phyloP scores from a whole-genome alignment of 2,113 vertebrate species.

The Thinocorus orbignyianus region DNA sequence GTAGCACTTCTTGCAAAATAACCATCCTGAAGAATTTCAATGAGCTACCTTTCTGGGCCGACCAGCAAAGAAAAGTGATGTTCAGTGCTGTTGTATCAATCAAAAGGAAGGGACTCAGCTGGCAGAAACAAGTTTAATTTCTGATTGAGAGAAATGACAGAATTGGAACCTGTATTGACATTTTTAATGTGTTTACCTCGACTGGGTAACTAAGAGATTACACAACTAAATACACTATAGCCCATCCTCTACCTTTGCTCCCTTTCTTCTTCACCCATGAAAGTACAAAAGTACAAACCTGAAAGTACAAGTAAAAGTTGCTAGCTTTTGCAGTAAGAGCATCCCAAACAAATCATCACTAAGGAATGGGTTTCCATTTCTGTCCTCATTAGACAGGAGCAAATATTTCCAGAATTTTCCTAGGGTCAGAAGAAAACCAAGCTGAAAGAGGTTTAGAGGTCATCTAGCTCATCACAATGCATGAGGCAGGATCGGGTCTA shows the following conservation, averaged over 20 bases:
- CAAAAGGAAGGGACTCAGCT: conserved; percentile 3
- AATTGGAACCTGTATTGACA: background rate
- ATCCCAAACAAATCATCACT: background rate
- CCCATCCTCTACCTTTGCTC: background rate
- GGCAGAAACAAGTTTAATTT: conserved; percentile 25
- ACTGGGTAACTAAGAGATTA: background rate
- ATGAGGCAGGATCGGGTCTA: background rate
- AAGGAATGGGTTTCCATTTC: background rate
- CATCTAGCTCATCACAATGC: background rate
- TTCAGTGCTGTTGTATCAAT: background rate
- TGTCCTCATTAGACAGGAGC: background rate
- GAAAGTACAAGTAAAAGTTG: background rate
- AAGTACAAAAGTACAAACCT: background rate
- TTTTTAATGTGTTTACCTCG: background rate
- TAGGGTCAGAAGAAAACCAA: background rate
- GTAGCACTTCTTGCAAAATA: background rate
- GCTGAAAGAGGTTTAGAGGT: background rate
- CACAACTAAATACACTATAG: background rate
- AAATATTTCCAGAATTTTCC: background rate
- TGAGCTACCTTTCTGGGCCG: background rate
- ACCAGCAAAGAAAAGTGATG: background rate
- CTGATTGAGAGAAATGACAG: background rate
- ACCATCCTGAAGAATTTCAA: background rate
- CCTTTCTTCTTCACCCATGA: background rate
- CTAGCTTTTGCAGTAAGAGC: background rate